Evolutionary conservation across 2,888 invertebrate species (phyloP).

Genomic region (Caenorhabditis afra): DNA sequence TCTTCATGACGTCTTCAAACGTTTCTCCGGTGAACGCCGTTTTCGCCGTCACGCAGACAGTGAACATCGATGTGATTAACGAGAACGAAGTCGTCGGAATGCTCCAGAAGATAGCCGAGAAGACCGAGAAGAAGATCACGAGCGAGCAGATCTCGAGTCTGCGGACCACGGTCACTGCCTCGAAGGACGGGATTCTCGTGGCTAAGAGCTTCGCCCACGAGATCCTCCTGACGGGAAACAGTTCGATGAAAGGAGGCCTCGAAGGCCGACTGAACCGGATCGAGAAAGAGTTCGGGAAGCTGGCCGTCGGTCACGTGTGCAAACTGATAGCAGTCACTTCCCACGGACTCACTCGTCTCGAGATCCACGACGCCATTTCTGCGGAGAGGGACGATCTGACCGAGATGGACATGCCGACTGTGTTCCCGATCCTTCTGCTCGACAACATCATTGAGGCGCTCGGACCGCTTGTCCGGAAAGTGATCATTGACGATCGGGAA

Average conservation of each 20-base stretch:
- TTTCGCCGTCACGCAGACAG: conserved; percentile 63
- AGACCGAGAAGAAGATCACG: conserved; percentile 57
- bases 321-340: conserved; percentile 61
- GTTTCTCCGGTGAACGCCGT: conserved; percentile 61
- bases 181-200: conserved; percentile 57
- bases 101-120: conserved; percentile 62
- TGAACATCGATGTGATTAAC: conserved; percentile 63
- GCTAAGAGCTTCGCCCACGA: conserved; percentile 63
- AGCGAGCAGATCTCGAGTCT: conserved; percentile 62
- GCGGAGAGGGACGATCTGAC: conserved; percentile 45
- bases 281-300: conserved; percentile 60
- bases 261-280: conserved; percentile 62
- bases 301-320: conserved; percentile 57
- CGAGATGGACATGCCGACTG: conserved; percentile 37
- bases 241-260: conserved; percentile 59
- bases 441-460: conserved; percentile 65
- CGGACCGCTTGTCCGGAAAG: conserved; percentile 48
- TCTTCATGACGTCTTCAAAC: conserved; percentile 66
- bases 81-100: conserved; percentile 68
- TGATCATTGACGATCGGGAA: conserved; percentile 56
- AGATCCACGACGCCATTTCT: conserved; percentile 68
- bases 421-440: conserved; percentile 66
- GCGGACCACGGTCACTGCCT: conserved; percentile 23
- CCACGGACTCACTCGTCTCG: conserved; percentile 70
- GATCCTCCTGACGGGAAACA: conserved; percentile 44